Evolutionary conservation across 2,113 vertebrate genomes (phyloP), one percentile per base, ranked within the genome.

Genomic region (Pipa parva): DNA sequence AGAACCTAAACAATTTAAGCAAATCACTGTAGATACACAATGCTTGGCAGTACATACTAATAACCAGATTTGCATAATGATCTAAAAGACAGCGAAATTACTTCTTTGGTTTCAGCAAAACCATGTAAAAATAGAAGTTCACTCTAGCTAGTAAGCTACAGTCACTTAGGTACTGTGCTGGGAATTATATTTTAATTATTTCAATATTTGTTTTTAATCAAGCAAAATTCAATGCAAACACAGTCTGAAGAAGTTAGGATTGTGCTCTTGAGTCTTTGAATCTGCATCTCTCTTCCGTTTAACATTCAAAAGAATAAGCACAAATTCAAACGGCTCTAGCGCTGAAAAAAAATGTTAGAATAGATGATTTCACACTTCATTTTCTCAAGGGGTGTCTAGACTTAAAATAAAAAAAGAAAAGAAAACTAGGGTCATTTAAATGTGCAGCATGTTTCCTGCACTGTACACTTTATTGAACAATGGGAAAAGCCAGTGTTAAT

Each of bases 11-110:
- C 31, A 54, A 54, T 60, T 51, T 70, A 61, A 52, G 58, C 48
- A 70, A 61, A 70, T 39, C 56, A 61, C 31, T 45, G 48, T 49
- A 52, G 56, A 45, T 54, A 45, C 54, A 67, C 64, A 67, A 59
- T 70, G 36, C 57, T 69, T 69, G 56, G 59, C 57, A 69, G 36
- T 52, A 59, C 65, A 60, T 69, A 70, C 58, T 61, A 70, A 70
- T 70, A 58, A 70, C 48, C 46, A 70, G 57, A 70, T 61, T 61
- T 61, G 58, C 58, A 69, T 69, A 69, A 69, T 59, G 33, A 21
- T 60, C 31, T 60, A 42, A 69, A 65, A 21, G 39, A 58, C 54
- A 48, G 54, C 49, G 42, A 58, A 49, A 50, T 37, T 50, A 55
- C 55, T 46, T 58, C 42, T 67, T 59, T 67, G 55, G 55, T 67